Base-by-base conservation (phyloP, 2,888 invertebrate species). In the Selenia dentaria region DNA sequence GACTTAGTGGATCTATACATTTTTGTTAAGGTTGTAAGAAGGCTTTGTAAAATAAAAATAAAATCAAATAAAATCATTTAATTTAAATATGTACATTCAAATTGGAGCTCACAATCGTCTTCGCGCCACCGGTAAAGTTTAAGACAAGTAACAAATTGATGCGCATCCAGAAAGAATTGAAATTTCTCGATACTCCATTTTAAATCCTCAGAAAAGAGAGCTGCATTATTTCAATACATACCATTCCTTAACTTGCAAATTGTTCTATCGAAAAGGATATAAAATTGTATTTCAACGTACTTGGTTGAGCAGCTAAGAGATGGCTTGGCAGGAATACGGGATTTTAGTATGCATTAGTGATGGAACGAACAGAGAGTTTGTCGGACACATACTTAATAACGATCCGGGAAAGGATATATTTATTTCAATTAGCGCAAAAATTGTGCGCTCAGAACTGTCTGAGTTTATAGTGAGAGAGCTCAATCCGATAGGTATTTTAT, bases 201-300 rank as follows among this genome's bases (percentile, higher is more conserved):
- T 20, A 44, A 51, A 51, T 43, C 34, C 4, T 20, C 12, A 39
- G 34, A 35, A 31, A 41, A 16, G 41, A 40, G 34, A 44, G 40
- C 46, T 50, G 56, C 56, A 56, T 59, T 51, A 59, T 56, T 50
- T 56, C 54, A 56, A 59, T 54, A 45, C 50, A 38, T 38, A 48
- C 43, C 42, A 50, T 54, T 46, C 41, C 52, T 59, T 51, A 42
- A 56, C 54, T 59, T 59, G 56, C 59, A 59, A 59, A 59, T 59
- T 52, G 56, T 52, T 52, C 50, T 39, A 56, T 51, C 50, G 48
- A 54, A 54, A 37, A 44, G 40, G 37, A 59, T 55, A 42, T 49
- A 48, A 58, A 58, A 55, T 43, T 57, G 44, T 51, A 52, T 59
- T 54, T 41, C 35, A 34, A 38, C 37, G 27, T 32, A 41, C 35